Percentiles rank a stretch among this genome's conserved stretches.
phyloP scores from a whole-genome alignment of 2,888 invertebrate species.

The Eupithecia subumbrata region DNA sequence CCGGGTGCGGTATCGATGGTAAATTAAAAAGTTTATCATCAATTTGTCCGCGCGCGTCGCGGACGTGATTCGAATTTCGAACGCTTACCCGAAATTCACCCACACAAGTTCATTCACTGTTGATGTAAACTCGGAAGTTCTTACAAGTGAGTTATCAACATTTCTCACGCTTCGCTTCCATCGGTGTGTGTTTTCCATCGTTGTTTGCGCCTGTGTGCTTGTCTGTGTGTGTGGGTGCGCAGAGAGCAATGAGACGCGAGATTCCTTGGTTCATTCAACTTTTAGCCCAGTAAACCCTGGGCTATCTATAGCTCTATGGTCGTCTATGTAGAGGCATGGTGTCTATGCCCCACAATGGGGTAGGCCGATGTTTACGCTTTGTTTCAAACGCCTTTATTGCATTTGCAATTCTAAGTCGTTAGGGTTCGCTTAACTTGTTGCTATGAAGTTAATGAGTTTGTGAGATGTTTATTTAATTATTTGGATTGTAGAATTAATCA shows the following conservation, averaged over 20 bases:
- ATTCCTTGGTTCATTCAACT: slow-evolving; percentile 82
- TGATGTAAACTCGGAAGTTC: slow-evolving; percentile 74
- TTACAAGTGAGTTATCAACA: slow-evolving; percentile 82
- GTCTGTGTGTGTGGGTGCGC: slow-evolving; percentile 69
- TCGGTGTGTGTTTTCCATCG: slow-evolving; percentile 72
- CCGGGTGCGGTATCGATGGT: slow-evolving; percentile 52
- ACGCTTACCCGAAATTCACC: slow-evolving; percentile 54
- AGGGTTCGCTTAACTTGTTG: slow-evolving; percentile 20
- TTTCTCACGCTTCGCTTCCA: slow-evolving; percentile 79
- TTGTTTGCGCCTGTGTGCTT: slow-evolving; percentile 57
- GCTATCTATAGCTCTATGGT: slow-evolving; percentile 61
- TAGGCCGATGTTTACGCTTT: slow-evolving; percentile 62
- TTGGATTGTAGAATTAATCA: slow-evolving; percentile 1
- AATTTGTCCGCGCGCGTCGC: slow-evolving; percentile 57
- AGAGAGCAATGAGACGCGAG: slow-evolving; percentile 75
- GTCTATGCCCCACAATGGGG: slow-evolving; percentile 45
- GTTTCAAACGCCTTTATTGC: slow-evolving; percentile 49
- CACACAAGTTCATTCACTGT: slow-evolving; percentile 60
- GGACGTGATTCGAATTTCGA: slow-evolving; percentile 58
- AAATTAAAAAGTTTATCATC: slow-evolving; percentile 47
- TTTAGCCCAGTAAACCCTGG: slow-evolving; percentile 84
- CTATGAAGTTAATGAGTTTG: slow-evolving; percentile 16
- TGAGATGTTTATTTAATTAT: slow-evolving; percentile 9
- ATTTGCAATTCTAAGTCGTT: slow-evolving; percentile 52
- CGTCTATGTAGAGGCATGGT: slow-evolving; percentile 54